Evolutionary conservation across 2,113 vertebrate genomes (phyloP).

Genomic region (Tor tambroides): DNA sequence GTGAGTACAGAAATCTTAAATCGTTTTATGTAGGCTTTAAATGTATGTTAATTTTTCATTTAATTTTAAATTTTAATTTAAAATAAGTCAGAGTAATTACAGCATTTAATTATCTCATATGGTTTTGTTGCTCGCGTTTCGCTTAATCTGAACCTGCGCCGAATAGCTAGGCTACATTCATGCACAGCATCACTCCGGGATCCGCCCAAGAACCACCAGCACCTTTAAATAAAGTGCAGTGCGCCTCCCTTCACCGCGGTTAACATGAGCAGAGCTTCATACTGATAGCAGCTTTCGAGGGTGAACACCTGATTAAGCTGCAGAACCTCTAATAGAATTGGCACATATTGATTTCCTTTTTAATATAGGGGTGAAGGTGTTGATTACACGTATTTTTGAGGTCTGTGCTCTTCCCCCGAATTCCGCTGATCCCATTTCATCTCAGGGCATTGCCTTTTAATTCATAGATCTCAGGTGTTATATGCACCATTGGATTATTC

Average conservation of each 20-base stretch:
- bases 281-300: constrained; percentile 2
- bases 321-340: constrained; percentile 56
- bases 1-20: too few species aligned
- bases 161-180: constrained; percentile 13
- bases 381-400: not conserved
- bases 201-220: constrained; percentile 74
- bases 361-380: not conserved
- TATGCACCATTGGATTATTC: constrained; percentile 2
- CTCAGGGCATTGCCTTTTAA: constrained; percentile 10
- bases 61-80: too few species aligned
- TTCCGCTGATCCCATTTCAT: not conserved
- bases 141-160: not conserved
- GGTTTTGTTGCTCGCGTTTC: not conserved
- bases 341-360: not conserved
- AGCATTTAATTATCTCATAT: not conserved
- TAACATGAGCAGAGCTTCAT: constrained; percentile 69
- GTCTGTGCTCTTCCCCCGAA: too few species aligned
- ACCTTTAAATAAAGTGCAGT: constrained; percentile 66
- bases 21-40: too few species aligned
- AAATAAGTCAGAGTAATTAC: too few species aligned
- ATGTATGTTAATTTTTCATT: too few species aligned
- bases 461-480: not conserved
- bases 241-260: constrained; percentile 70
- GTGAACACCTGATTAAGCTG: constrained; percentile 8
- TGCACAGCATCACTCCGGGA: constrained; percentile 75